Evolutionary conservation across 2,888 invertebrate species (phyloP).

Genomic region (Phasia obesa): DNA sequence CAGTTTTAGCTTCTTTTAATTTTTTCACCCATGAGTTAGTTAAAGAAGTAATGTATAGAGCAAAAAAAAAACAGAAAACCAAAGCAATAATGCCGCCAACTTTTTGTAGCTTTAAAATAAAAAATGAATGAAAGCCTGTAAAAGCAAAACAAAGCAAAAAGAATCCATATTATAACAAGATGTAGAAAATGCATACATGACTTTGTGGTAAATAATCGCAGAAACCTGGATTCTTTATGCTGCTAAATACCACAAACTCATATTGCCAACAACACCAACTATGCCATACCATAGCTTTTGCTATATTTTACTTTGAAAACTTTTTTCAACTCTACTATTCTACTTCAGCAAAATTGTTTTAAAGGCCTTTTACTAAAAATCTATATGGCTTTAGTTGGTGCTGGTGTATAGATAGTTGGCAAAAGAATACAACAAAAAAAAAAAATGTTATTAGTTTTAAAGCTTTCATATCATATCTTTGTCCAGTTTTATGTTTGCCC

Average conservation of each 20-base stretch:
- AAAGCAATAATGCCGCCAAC: slow-evolving; percentile 69
- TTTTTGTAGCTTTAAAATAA: slow-evolving; percentile 51
- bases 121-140: slow-evolving; percentile 41
- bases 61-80: slow-evolving; percentile 32
- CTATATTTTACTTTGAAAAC: neutral
- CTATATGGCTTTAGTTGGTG: slow-evolving; percentile 33
- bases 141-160: slow-evolving; percentile 20
- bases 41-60: slow-evolving; percentile 32
- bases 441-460: slow-evolving; percentile 60
- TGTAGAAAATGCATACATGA: slow-evolving; percentile 62
- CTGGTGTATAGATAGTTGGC: neutral
- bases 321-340: slow-evolving; percentile 23
- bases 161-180: slow-evolving; percentile 62
- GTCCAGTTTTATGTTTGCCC: slow-evolving; percentile 32
- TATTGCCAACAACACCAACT: slow-evolving; percentile 38
- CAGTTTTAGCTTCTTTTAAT: slow-evolving; percentile 9
- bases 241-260: slow-evolving; percentile 63
- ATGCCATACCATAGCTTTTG: slow-evolving; percentile 14
- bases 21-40: slow-evolving; percentile 59
- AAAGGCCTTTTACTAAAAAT: slow-evolving; percentile 43
- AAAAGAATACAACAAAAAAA: slow-evolving; percentile 35
- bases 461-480: slow-evolving; percentile 45
- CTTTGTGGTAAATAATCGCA: slow-evolving; percentile 58
- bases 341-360: slow-evolving; percentile 28
- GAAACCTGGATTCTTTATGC: slow-evolving; percentile 34